Evolutionary conservation across 2,113 vertebrate genomes (phyloP).

Genomic region (Chlamydotis undulata): DNA sequence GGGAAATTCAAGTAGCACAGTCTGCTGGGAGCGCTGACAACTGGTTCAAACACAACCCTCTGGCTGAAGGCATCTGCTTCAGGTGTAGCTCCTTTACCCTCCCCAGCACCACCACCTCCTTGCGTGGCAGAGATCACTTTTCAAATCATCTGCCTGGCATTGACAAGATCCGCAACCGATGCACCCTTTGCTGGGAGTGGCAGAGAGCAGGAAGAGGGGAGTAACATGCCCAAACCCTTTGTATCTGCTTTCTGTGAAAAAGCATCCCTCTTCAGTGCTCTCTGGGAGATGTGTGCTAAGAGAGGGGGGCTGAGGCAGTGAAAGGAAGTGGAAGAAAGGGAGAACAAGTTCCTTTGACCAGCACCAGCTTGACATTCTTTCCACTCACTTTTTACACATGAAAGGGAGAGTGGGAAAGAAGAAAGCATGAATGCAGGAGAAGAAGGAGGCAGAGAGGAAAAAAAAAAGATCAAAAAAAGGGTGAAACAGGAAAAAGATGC

Average conservation of each 20-base stretch:
- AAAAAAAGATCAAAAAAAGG: conserved; percentile 15
- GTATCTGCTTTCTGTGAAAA: not conserved
- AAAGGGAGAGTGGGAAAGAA: conserved; percentile 24
- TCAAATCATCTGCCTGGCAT: not conserved
- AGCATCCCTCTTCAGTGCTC: not conserved
- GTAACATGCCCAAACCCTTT: not conserved
- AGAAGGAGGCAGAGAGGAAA: conserved; percentile 18
- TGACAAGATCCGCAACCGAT: not conserved
- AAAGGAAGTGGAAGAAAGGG: conserved; percentile 13
- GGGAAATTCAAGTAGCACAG: not conserved
- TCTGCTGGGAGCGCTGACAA: not conserved
- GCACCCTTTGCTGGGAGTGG: not conserved
- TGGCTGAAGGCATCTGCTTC: not conserved
- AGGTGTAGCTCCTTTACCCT: not conserved
- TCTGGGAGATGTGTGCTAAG: not conserved
- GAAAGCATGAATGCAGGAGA: conserved; percentile 32
- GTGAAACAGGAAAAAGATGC: conserved; percentile 15
- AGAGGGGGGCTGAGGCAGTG: not conserved
- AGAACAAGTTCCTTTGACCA: conserved; percentile 52
- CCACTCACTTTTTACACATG: conserved; percentile 31
- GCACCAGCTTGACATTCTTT: conserved; percentile 35
- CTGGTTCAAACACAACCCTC: not conserved
- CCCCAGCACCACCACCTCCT: not conserved
- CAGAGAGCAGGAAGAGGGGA: not conserved
- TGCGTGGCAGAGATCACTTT: not conserved